Percentiles rank a stretch among this genome's conserved stretches.
Conservation (phyloP, 2,888 invertebrate genomes). For the Thecocarcelia acutangulata region DNA sequence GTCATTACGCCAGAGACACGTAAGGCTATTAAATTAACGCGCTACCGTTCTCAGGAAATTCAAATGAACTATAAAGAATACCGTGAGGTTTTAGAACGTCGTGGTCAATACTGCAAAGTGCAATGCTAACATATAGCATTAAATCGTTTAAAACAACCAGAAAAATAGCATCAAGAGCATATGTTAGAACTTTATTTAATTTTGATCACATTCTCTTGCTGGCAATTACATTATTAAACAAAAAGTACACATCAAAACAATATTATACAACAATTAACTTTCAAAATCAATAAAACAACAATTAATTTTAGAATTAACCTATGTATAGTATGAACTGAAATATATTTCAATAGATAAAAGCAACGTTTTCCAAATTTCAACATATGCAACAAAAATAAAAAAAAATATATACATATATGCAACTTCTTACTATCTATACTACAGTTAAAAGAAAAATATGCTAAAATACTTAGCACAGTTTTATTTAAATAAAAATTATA, state of each 20-base stretch:
- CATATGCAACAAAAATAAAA: constrained; percentile 27
- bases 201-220: constrained; percentile 51
- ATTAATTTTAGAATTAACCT: constrained; percentile 62
- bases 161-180: constrained; percentile 48
- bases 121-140: constrained; percentile 79
- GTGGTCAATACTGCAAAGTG: constrained; percentile 79
- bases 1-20: constrained; percentile 93
- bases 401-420: too few relatives aligned
- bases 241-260: constrained; percentile 53
- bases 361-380: constrained; percentile 66
- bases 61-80: constrained; percentile 94
- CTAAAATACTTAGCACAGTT: constrained; percentile 31
- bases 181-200: constrained; percentile 54
- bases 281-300: constrained; percentile 39
- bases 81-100: constrained; percentile 80
- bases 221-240: constrained; percentile 35
- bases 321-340: constrained; percentile 48
- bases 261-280: constrained; percentile 55
- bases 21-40: constrained; percentile 94
- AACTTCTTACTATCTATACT: constrained; percentile 34
- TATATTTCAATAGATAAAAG: background rate
- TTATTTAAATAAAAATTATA: constrained; percentile 42
- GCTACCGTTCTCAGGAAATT: constrained; percentile 98
- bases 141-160: constrained; percentile 49
- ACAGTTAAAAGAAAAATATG: constrained; percentile 26